These are phyloP conservation scores for Aeoliscus strigatus DNA, from an alignment of 2,797 vertebrate genomes.

Conservation along the genomic window DNA sequence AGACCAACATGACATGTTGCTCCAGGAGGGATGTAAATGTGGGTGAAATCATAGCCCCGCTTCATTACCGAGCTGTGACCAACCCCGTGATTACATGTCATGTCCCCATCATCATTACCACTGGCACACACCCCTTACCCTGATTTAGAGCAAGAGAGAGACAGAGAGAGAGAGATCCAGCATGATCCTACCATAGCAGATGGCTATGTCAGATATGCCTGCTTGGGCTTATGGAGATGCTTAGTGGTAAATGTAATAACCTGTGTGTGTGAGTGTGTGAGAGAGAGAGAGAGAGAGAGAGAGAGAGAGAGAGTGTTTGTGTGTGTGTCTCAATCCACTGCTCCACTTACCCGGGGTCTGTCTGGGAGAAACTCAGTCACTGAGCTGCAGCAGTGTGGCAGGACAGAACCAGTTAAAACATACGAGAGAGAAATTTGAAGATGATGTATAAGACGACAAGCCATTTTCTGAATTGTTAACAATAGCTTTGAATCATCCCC, in stretches of 20 bases:
- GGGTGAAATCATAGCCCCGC: conserved; percentile 48
- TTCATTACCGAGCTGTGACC: conserved; percentile 39
- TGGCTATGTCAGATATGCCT: conserved; percentile 70
- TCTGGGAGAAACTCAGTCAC: conserved; percentile 50
- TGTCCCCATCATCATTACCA: conserved; percentile 45
- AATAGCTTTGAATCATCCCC: conserved; percentile 3
- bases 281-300: conserved; percentile 19
- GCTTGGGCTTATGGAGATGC: conserved; percentile 62
- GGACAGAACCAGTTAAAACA: conserved; percentile 22
- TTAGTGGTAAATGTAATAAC: conserved; percentile 74
- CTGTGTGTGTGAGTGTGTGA: conserved; percentile 39
- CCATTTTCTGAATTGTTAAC: no score
- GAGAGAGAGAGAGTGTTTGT: conserved; percentile 14
- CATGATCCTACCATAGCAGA: conserved; percentile 60
- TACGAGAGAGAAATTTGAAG: conserved; percentile 1
- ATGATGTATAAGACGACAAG: conserved; percentile 4
- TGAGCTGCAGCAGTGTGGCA: conserved; percentile 25
- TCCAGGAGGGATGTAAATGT: conserved; percentile 27
- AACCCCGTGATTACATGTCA: conserved; percentile 49
- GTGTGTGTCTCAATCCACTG: conserved; percentile 42
- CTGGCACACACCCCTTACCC: conserved; percentile 50
- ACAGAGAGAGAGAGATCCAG: conserved; percentile 41
- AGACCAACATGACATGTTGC: conserved; percentile 29
- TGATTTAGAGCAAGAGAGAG: conserved; percentile 39
- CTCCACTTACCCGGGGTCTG: conserved; percentile 51